Conservation (phyloP, 2,113 vertebrate genomes). For the Ailurus styani region DNA sequence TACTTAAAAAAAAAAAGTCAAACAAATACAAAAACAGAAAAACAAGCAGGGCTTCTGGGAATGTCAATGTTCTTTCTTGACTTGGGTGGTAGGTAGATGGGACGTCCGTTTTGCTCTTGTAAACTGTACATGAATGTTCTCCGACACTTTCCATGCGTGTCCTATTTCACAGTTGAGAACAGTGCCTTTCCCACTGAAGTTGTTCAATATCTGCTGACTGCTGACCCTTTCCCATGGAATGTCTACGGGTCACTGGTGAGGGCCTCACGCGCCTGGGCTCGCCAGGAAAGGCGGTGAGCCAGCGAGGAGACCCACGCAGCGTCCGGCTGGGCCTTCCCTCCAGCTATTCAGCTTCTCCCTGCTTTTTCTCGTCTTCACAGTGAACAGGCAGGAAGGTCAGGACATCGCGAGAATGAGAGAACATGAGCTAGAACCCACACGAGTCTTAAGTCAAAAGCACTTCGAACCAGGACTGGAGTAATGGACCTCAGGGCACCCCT, state of each 20-base stretch:
- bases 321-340: not conserved
- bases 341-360: not conserved
- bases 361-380: not conserved
- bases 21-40: not conserved
- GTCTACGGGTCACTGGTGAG: not conserved
- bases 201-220: not conserved
- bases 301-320: not conserved
- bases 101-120: not conserved
- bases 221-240: not conserved
- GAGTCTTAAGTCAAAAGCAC: not conserved
- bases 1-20: not conserved
- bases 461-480: not conserved
- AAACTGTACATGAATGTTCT: not conserved
- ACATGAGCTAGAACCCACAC: not conserved
- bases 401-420: not conserved
- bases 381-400: not conserved
- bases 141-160: not conserved
- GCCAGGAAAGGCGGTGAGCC: not conserved
- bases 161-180: not conserved
- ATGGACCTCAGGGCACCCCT: not conserved
- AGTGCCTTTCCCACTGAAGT: not conserved
- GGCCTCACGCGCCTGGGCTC: not conserved
- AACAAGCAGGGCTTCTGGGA: not conserved
- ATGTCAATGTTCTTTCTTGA: not conserved
- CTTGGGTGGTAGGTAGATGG: not conserved